Evolutionary conservation across 2,888 invertebrate species (phyloP), one percentile per base, ranked within the genome.

Genomic region (Bombyx huttoni): DNA sequence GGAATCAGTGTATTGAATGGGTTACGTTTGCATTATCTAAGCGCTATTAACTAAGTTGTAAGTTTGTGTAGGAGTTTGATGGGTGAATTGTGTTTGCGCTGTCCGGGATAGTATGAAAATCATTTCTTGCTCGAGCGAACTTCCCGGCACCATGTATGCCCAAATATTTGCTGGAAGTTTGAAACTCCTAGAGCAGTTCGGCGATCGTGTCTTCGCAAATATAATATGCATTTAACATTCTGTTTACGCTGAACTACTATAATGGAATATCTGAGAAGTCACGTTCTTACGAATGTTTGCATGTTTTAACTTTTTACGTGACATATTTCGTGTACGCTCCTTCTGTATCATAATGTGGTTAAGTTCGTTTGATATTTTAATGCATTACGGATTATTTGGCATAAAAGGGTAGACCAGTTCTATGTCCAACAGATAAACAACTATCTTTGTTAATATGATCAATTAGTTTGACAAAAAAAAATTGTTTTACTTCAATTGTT

Each of bases 31-130:
- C 66, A 63, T 62, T 65, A 67, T 75, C 76, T 75, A 78, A 81
- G 77, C 77, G 77, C 82, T 82, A 83, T 85, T 83, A 84, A 79
- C 78, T 74, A 81, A 84, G 81, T 83, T 81, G 70, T 72, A 69
- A 73, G 79, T 79, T 81, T 78, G 75, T 80, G 76, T 81, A 81
- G 73, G 75, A 81, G 78, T 83, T 85, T 78, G 80, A 82, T 78
- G 80, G 79, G 78, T 76, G 80, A 77, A 73, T 71, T 67, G 65
- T 81, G 84, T 84, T 83, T 82, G 76, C 75, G 66, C 69, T 71
- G 78, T 74, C 75, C 76, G 78, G 75, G 64, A 67, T 68, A 67
- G 70, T 78, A 81, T 84, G 81, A 81, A 83, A 85, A 85, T 85
- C 66, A 84, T 86, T 86, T 85, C 83, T 81, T 83, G 78, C 78